Conservation (phyloP, 1,140 invertebrate species). For the Artemia franciscana region DNA sequence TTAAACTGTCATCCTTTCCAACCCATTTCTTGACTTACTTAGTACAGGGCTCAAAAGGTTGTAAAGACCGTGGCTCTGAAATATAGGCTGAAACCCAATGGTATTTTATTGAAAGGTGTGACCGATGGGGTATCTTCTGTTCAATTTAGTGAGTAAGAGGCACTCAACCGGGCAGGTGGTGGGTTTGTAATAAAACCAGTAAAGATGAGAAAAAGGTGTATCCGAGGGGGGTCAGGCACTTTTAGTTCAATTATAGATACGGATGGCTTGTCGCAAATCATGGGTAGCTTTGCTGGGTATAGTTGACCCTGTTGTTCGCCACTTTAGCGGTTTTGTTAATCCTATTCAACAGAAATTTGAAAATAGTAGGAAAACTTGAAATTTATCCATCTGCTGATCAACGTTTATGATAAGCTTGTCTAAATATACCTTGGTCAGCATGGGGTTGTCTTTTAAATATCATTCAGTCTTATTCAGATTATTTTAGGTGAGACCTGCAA, state of each 20-base stretch:
- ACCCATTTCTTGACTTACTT: too few species aligned
- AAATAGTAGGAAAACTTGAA: background rate
- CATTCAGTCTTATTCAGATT: too few species aligned
- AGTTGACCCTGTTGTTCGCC: background rate
- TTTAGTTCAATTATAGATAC: background rate
- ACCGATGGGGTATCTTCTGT: background rate
- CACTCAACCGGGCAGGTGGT: background rate
- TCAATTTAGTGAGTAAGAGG: background rate
- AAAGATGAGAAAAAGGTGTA: background rate
- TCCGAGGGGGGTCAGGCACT: background rate
- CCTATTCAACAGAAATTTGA: background rate
- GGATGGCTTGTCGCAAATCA: background rate
- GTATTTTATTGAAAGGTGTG: background rate
- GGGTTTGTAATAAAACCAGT: background rate
- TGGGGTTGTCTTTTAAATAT: too few species aligned
- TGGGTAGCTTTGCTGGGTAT: background rate
- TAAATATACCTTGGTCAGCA: too few species aligned
- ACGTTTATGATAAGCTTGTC: background rate
- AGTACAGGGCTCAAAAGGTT: too few species aligned
- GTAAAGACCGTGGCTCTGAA: too few species aligned
- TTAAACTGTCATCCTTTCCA: too few species aligned
- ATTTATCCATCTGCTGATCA: background rate
- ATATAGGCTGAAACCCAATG: background rate
- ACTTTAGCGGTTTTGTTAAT: background rate
- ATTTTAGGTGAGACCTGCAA: too few species aligned